Evolutionary conservation across 1,140 invertebrate genomes (phyloP).

Genomic region (Drosophila eugracilis): DNA sequence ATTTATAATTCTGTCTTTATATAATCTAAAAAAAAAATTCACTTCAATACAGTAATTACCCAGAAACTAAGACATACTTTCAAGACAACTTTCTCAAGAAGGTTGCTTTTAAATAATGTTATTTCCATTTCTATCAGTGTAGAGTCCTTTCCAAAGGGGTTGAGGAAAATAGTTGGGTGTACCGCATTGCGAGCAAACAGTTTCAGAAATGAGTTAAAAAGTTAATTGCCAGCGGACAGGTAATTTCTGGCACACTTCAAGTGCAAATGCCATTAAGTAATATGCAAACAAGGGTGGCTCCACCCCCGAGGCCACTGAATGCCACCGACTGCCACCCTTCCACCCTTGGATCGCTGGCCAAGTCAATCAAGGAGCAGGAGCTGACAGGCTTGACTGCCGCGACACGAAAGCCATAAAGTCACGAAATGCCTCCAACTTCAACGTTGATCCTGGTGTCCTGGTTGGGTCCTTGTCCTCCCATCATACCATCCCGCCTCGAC

Average conservation of each 20-base stretch:
- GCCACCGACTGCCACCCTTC: too few species aligned
- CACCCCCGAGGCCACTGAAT: constrained; percentile 1
- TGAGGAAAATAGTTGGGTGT: constrained; percentile 23
- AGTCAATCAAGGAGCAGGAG: constrained; percentile 72
- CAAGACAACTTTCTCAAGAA: background rate
- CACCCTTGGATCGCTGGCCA: constrained; percentile 25
- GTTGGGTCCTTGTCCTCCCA: constrained; percentile 18
- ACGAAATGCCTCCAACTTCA: constrained; percentile 59
- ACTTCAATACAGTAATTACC: too few species aligned
- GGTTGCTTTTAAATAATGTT: rapidly evolving
- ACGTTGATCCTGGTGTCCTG: constrained; percentile 7
- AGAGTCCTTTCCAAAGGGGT: background rate
- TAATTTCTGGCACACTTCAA: constrained; percentile 83
- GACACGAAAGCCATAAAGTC: constrained; percentile 82
- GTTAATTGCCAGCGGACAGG: constrained; percentile 83
- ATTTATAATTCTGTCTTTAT: too few species aligned
- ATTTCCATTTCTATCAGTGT: background rate
- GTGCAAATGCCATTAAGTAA: constrained; percentile 76
- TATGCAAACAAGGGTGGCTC: constrained; percentile 78
- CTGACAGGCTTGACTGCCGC: constrained; percentile 62
- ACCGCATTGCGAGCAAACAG: constrained; percentile 62
- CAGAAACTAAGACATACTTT: too few species aligned
- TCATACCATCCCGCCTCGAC: constrained; percentile 5
- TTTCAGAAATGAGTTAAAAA: constrained; percentile 78
- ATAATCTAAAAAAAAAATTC: too few species aligned